Evolutionary conservation across 2,113 vertebrate genomes (phyloP).

Genomic region (Entomyzon cyanotis): DNA sequence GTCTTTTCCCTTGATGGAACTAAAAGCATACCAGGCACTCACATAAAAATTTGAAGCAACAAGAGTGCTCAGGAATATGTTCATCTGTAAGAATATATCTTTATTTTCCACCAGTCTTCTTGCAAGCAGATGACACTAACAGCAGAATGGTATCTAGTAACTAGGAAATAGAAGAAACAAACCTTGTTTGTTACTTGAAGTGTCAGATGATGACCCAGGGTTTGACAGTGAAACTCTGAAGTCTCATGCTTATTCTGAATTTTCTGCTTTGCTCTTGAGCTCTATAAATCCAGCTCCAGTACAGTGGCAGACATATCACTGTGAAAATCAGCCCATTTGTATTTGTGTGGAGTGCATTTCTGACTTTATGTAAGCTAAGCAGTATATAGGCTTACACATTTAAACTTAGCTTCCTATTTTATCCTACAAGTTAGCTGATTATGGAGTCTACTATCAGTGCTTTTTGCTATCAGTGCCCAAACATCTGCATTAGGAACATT

Average conservation of each 20-base stretch:
- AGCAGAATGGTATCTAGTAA: not conserved
- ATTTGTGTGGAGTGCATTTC: not conserved
- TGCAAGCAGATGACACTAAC: not conserved
- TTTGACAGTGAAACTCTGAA: not conserved
- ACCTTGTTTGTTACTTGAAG: not conserved
- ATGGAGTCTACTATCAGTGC: not conserved
- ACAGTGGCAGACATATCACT: not conserved
- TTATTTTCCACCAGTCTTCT: not conserved
- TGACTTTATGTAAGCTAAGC: not conserved
- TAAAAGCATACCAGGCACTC: not conserved
- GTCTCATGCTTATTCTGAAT: not conserved
- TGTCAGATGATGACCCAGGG: not conserved
- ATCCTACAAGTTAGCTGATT: not conserved
- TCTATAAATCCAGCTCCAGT: not conserved
- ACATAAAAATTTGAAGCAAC: not conserved
- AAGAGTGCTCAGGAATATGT: not conserved
- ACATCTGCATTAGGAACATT: not conserved
- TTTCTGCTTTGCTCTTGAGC: not conserved
- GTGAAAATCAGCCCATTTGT: not conserved
- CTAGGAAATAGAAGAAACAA: not conserved
- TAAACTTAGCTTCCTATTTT: not conserved
- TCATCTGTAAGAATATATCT: not conserved
- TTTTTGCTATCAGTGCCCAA: not conserved
- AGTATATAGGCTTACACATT: not conserved
- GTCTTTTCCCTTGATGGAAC: not conserved